Percentiles rank a stretch among this genome's conserved stretches.
phyloP scores from a whole-genome alignment of 2,113 vertebrate species.

The Dasypus novemcinctus region DNA sequence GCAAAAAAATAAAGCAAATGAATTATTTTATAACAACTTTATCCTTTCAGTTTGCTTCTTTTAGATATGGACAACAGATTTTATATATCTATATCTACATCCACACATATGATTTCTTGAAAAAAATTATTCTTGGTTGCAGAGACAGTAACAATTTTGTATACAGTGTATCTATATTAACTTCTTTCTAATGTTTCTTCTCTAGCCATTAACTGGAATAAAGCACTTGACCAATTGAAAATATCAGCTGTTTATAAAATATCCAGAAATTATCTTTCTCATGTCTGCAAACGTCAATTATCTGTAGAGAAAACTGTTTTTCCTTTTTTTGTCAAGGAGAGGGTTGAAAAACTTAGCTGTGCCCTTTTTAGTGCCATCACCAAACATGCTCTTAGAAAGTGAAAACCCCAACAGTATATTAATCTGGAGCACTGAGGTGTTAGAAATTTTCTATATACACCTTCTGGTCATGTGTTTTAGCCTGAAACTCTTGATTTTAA shows the following conservation, averaged over 20 bases:
- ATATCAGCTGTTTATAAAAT: constrained; percentile 32
- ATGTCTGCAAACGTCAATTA: constrained; percentile 2
- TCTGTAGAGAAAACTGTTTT: background rate
- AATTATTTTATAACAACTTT: background rate
- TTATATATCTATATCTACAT: background rate
- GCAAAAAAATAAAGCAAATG: background rate
- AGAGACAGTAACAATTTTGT: background rate
- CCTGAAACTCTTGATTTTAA: background rate
- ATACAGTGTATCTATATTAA: constrained; percentile 7
- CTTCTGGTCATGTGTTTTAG: background rate
- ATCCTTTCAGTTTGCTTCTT: background rate
- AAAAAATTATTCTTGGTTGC: background rate
- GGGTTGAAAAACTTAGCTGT: background rate
- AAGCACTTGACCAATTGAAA: constrained; percentile 28
- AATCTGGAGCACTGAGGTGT: background rate
- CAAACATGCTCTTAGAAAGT: background rate
- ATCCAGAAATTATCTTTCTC: background rate
- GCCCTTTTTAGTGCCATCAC: background rate
- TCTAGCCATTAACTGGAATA: constrained; percentile 11
- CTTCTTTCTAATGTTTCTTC: background rate
- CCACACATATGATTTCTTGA: background rate
- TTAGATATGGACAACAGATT: background rate
- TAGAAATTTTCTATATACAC: constrained; percentile 7
- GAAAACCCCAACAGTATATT: background rate
- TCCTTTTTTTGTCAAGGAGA: background rate